Conservation (phyloP, 2,888 invertebrate genomes). For the Thera obeliscata region DNA sequence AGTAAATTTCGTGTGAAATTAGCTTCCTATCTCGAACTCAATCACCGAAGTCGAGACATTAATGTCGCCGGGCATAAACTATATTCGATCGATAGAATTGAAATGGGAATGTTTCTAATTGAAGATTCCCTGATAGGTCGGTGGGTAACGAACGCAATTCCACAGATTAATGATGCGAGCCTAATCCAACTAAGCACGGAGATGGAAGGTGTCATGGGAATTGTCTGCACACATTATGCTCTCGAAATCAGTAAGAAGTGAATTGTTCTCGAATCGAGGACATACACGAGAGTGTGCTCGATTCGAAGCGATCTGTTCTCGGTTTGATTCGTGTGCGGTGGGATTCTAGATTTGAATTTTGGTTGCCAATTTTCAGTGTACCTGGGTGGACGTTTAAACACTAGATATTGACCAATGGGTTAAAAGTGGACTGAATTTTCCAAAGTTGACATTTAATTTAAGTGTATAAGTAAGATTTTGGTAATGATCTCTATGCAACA, state of each 20-base stretch:
- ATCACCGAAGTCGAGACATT: slow-evolving; percentile 46
- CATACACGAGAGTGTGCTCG: too few species aligned
- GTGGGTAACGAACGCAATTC: slow-evolving; percentile 70
- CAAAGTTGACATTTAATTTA: neutral
- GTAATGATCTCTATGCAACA: neutral
- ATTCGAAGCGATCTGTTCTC: too few species aligned
- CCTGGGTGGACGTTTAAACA: neutral
- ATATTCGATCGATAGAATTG: slow-evolving; percentile 65
- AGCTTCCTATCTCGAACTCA: slow-evolving; percentile 46
- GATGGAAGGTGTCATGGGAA: slow-evolving; percentile 66
- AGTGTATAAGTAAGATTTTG: neutral
- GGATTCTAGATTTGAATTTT: slow-evolving; percentile 9
- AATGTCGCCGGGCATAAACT: slow-evolving; percentile 47
- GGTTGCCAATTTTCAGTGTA: neutral
- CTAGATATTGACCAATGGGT: neutral
- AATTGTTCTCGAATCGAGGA: neutral
- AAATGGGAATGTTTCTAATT: slow-evolving; percentile 78
- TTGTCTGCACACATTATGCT: slow-evolving; percentile 63
- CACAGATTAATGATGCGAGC: slow-evolving; percentile 79
- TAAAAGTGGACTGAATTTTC: neutral
- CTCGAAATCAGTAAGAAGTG: slow-evolving; percentile 51
- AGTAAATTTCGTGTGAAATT: slow-evolving; percentile 46
- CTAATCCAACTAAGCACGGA: slow-evolving; percentile 78
- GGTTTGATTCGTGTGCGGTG: neutral
- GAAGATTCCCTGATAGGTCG: slow-evolving; percentile 64